These are phyloP conservation scores for Steinernema khuongi DNA, from an alignment of 1,140 invertebrate species.

Conservation along the genomic window DNA sequence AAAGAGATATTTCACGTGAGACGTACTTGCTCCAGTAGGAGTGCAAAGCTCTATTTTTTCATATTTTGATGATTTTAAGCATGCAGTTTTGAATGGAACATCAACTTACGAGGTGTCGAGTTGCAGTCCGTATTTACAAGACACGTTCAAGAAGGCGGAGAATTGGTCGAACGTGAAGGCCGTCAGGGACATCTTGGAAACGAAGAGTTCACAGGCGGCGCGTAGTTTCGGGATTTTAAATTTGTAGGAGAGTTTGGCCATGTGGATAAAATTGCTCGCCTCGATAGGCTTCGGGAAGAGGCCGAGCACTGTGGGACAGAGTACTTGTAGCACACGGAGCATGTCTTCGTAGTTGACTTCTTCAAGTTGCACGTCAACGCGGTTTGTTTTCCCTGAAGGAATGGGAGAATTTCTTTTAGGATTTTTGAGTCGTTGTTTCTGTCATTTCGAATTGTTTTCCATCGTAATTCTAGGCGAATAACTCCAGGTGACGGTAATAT, in stretches of 20 bases:
- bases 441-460: too few relatives aligned
- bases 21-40: too few relatives aligned
- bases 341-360: not conserved
- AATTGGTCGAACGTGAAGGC: not conserved
- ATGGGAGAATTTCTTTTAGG: too few relatives aligned
- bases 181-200: not conserved
- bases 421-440: too few relatives aligned
- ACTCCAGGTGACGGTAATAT: too few relatives aligned
- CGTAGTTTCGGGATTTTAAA: constrained; percentile 9
- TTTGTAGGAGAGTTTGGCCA: not conserved
- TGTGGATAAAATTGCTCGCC: not conserved
- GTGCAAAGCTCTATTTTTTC: too few relatives aligned
- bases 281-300: not conserved
- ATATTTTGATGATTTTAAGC: too few relatives aligned
- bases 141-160: not conserved
- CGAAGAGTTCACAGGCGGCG: not conserved
- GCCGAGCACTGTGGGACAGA: constrained; percentile 4
- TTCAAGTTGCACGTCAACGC: not conserved
- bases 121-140: not conserved
- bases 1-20: too few relatives aligned
- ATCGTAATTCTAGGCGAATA: too few relatives aligned
- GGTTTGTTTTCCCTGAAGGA: not conserved
- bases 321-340: not conserved
- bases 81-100: too few relatives aligned
- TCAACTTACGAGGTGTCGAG: not conserved